Base-by-base conservation (phyloP, 2,888 invertebrate species). In the Lypha dubia region DNA sequence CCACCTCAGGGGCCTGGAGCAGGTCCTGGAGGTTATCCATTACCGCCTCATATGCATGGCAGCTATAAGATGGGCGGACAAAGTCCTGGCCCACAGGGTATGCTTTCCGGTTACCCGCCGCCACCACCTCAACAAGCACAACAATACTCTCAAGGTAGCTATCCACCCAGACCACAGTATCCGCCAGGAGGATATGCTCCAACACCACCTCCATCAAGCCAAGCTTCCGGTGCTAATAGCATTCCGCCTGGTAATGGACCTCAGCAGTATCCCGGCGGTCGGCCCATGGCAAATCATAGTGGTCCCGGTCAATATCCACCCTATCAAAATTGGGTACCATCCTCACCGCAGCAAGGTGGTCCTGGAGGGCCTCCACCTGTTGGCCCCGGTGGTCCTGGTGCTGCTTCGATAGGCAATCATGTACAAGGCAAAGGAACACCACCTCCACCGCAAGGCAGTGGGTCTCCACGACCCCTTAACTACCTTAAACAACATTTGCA, bases 401-500 rank as follows among this genome's bases (percentile, higher is more conserved):
- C 79, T 71, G 58, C 83, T 2, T 88, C 88, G 77, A 90, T 92
- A 88, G 90, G 92, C n/a, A 93, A 93, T 88, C 92, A 92, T 88
- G 90, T 91, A 32, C 92, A 92, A 81, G 88, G 90, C 75, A 92
- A 92, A 86, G 91, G 91, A 38, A 90, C 92, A 65, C 90, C 90
- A 77, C 92, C 93, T 51, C 93, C 93, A 80, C 90, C 89, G 63
- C 88, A 89, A 41, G 92, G 93, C 71, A 91, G 93, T 70, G 92
- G 93, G 17, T 93, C 93, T 46, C 93, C 93, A 67, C 92, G 94
- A 87, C 94, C 94, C 84, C 93, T 94, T 74, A 94, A 94, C 92
- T 95, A 95, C 93, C 93, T 95, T 91, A 95, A 95, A 90, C 95
- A 95, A 91, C 95, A 95, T 92, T 92, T 94, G 83, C 94, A 95